Evolutionary conservation across 2,888 invertebrate species (phyloP).

Genomic region (Petrolisthes manimaculis): DNA sequence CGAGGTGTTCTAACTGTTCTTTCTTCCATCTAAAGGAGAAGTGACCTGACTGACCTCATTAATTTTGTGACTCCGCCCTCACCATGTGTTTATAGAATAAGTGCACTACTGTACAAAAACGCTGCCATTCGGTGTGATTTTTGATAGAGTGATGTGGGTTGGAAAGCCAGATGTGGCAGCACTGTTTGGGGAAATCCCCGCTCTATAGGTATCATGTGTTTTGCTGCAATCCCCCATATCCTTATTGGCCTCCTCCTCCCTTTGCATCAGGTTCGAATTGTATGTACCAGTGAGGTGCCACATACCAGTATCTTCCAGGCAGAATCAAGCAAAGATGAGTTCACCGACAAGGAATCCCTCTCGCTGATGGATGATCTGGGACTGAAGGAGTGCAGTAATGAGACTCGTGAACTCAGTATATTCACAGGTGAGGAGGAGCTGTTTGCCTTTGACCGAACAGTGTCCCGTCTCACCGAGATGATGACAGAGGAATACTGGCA

Average conservation of each 20-base stretch:
- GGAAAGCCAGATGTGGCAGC: too few relatives aligned
- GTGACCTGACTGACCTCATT: too few relatives aligned
- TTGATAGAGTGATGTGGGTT: too few relatives aligned
- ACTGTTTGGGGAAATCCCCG: too few relatives aligned
- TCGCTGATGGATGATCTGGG: slow-evolving; percentile 95
- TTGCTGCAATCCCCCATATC: too few relatives aligned
- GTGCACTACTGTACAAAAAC: too few relatives aligned
- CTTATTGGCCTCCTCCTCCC: not conserved
- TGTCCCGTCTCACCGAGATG: slow-evolving; percentile 96
- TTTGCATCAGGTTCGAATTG: slow-evolving; percentile 77
- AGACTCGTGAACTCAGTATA: slow-evolving; percentile 77
- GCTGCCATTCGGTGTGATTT: too few relatives aligned
- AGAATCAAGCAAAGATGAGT: slow-evolving; percentile 67
- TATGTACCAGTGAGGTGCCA: slow-evolving; percentile 85
- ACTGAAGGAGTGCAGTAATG: slow-evolving; percentile 74
- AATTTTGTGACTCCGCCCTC: too few relatives aligned
- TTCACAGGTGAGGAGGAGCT: slow-evolving; percentile 98
- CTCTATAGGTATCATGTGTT: too few relatives aligned
- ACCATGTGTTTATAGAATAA: too few relatives aligned
- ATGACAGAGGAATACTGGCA: slow-evolving; percentile 95
- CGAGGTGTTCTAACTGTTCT: too few relatives aligned
- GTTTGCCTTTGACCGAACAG: slow-evolving; percentile 94
- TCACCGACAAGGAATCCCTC: slow-evolving; percentile 82
- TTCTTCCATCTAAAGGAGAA: too few relatives aligned
- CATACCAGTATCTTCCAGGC: slow-evolving; percentile 81